Evolutionary conservation across 2,113 vertebrate genomes (phyloP).

Genomic region (Hystrix cristata): DNA sequence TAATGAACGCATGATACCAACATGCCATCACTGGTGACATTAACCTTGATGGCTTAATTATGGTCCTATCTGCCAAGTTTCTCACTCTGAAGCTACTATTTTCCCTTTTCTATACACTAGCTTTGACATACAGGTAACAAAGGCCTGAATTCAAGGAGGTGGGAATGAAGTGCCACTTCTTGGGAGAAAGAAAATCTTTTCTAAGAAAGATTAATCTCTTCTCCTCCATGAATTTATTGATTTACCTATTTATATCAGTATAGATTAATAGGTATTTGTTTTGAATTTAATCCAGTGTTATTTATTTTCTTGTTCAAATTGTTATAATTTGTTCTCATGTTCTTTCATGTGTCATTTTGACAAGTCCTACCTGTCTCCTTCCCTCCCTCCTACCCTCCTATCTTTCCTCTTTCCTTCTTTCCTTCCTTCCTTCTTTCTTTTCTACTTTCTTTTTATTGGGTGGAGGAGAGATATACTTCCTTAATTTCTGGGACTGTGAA

Average conservation of each 20-base stretch:
- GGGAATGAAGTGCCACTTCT: neutral
- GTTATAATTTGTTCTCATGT: neutral
- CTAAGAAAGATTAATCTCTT: neutral
- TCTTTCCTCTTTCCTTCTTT: accelerated
- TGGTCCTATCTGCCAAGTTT: neutral
- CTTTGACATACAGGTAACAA: neutral
- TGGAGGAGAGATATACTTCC: neutral
- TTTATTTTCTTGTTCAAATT: neutral
- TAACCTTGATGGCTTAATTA: neutral
- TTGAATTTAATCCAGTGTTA: neutral
- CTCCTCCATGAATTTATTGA: neutral
- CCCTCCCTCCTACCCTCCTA: accelerated
- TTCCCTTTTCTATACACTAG: neutral
- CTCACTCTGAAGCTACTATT: neutral
- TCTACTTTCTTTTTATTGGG: neutral
- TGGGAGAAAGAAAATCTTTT: neutral
- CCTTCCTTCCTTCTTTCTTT: accelerated
- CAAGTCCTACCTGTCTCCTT: neutral
- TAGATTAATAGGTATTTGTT: neutral
- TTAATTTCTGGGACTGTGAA: neutral
- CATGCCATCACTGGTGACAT: neutral
- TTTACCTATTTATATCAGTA: neutral
- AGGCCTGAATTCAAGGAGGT: neutral
- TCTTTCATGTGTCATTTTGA: neutral
- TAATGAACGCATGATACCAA: neutral